phyloP scores from a whole-genome alignment of 2,888 invertebrate genomes.

The Smittia aterrima region DNA sequence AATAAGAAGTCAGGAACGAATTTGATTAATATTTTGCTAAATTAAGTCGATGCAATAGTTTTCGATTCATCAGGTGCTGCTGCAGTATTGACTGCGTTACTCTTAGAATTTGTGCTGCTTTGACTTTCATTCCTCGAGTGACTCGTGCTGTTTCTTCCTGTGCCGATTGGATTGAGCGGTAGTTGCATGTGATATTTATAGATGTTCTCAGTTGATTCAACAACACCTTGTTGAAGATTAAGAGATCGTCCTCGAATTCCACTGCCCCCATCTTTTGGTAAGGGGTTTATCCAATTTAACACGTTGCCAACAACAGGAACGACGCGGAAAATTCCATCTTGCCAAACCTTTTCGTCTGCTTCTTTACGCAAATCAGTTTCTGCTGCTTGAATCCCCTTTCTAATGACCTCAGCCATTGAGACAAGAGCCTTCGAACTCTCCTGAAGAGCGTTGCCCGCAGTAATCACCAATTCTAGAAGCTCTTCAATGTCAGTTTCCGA shows the following conservation, averaged over 20 bases:
- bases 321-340: conserved; percentile 90
- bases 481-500: conserved; percentile 93
- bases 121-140: conserved; percentile 68
- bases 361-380: conserved; percentile 88
- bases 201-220: conserved; percentile 77
- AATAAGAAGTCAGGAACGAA: too few species aligned
- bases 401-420: conserved; percentile 93
- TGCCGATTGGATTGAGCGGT: conserved; percentile 67
- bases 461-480: conserved; percentile 77
- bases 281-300: conserved; percentile 95
- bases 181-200: conserved; percentile 77
- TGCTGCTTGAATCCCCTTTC: conserved; percentile 87
- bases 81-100: background rate
- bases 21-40: background rate
- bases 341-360: conserved; percentile 85
- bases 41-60: background rate
- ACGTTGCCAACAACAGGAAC: conserved; percentile 93
- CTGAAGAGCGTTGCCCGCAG: conserved; percentile 88
- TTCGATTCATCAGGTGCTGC: background rate
- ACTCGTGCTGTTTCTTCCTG: conserved; percentile 52
- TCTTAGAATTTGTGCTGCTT: conserved; percentile 48
- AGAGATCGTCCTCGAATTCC: conserved; percentile 80
- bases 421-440: conserved; percentile 89
- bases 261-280: conserved; percentile 69
- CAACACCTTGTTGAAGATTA: conserved; percentile 73